phyloP scores from a whole-genome alignment of 2,113 vertebrate genomes.

The Salvelinus sp. region DNA sequence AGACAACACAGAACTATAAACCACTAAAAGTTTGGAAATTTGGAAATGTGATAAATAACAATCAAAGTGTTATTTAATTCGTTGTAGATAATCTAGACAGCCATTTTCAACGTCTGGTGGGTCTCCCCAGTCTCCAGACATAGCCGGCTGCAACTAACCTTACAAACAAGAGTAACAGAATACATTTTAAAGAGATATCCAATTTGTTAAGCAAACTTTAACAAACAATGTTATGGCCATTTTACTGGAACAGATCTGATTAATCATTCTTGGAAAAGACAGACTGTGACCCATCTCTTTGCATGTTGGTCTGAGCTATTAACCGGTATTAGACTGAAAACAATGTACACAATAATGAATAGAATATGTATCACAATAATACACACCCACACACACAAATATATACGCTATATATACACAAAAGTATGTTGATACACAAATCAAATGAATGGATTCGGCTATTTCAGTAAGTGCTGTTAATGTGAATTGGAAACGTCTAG shows the following conservation, averaged over 20 bases:
- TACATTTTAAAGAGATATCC: slow-evolving; percentile 27
- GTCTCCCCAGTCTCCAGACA: slow-evolving; percentile 35
- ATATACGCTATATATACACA: no score
- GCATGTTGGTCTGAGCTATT: neutral
- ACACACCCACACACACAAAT: neutral
- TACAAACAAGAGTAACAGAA: slow-evolving; percentile 31
- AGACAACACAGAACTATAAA: neutral
- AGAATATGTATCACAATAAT: neutral
- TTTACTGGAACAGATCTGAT: slow-evolving; percentile 13
- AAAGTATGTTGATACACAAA: no score
- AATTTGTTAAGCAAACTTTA: slow-evolving; percentile 37
- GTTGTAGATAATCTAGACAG: neutral
- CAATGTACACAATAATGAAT: neutral
- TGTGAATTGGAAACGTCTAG: no score
- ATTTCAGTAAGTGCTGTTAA: no score
- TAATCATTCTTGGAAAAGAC: neutral
- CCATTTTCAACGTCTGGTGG: slow-evolving; percentile 37
- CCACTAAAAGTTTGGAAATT: slow-evolving; percentile 2
- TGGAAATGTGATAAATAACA: slow-evolving; percentile 7
- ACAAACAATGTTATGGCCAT: slow-evolving; percentile 42
- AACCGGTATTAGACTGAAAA: neutral
- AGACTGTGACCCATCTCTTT: neutral
- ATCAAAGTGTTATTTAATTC: slow-evolving; percentile 18
- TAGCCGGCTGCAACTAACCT: slow-evolving; percentile 35
- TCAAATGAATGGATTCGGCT: no score